Percentiles rank a stretch among this genome's conserved stretches.
phyloP scores from a whole-genome alignment of 2,113 vertebrate genomes.

The Galeopterus variegatus region DNA sequence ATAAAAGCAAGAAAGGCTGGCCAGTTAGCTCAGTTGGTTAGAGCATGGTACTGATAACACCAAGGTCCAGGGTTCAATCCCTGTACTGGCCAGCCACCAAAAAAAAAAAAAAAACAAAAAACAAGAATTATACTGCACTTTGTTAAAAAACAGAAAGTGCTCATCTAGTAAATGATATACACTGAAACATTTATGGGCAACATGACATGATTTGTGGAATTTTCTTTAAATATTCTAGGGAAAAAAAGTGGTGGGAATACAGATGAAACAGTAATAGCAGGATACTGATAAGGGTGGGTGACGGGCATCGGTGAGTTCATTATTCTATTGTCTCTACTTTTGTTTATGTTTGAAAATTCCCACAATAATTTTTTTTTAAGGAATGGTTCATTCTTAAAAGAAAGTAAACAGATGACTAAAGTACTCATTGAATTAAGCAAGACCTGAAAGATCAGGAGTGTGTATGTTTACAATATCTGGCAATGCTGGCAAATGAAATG shows the following conservation, averaged over 20 bases:
- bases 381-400: background rate
- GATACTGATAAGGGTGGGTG: background rate
- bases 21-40: too few relatives aligned
- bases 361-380: background rate
- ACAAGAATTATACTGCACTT: background rate
- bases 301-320: background rate
- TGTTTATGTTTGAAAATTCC: conserved; percentile 39
- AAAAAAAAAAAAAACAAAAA: background rate
- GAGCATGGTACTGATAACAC: too few relatives aligned
- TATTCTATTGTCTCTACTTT: background rate
- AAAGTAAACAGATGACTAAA: conserved; percentile 16
- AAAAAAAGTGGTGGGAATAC: background rate
- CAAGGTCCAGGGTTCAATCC: too few relatives aligned
- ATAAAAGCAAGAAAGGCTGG: background rate
- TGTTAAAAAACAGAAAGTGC: background rate
- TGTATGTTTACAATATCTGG: background rate
- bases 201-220: conserved; percentile 21
- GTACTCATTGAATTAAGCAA: background rate
- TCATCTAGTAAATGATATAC: background rate
- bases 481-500: background rate
- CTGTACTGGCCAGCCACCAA: too few relatives aligned
- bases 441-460: background rate
- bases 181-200: conserved; percentile 32
- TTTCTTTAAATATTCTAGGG: background rate
- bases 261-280: background rate